Base-by-base conservation (phyloP, 2,113 vertebrate species). In the Orycteropus afer region DNA sequence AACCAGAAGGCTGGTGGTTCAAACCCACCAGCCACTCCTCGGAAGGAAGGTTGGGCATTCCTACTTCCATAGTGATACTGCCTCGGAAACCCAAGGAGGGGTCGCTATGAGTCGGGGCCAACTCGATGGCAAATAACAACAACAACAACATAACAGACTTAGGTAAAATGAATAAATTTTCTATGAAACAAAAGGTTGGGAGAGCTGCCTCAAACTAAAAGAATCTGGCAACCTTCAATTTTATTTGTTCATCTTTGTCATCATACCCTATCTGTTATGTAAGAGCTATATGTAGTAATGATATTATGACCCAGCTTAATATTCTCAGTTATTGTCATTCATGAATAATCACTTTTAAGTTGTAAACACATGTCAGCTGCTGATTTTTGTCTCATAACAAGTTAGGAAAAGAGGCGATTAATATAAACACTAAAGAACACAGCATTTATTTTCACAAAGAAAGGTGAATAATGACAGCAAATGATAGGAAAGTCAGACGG, bases 361-460 rank as follows among this genome's bases (percentile, higher is more conserved):
- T 3, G n/a, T 65, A 8, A 95, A 27, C 37, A n/a, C 42, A 15
- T 8, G 32, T 81, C 67, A 53, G 11, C 45, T 88, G 55, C 79
- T 74, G 49, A 80, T 40, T 57, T 67, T 45, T 49, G 57, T 83
- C 49, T 45, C 49, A 32, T 51, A 73, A 5, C 45, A 82, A 95
- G n/a, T 96, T 95, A 71, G n/a, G 79, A n/a, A 96, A 91, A 78
- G 94, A 96, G n/a, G 57, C 82, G 32, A 79, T 42, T 53, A 83
- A 34, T 85, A 78, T 89, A 89, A 91, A 90, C 12, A 17, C n/a
- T 91, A 17, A 81, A 87, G 79, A 95, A 91, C 47, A 93, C 89
- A 97, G 85, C 76, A 71, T 32, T 93, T 92, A 65, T 95, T 81
- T 95, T 71, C 95, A 91, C 73, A 93, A 89, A 96, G 57, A 82